Base-by-base conservation (phyloP, 64 coral and sea anemone genomes). In the Cladopsammia gracilis region DNA sequence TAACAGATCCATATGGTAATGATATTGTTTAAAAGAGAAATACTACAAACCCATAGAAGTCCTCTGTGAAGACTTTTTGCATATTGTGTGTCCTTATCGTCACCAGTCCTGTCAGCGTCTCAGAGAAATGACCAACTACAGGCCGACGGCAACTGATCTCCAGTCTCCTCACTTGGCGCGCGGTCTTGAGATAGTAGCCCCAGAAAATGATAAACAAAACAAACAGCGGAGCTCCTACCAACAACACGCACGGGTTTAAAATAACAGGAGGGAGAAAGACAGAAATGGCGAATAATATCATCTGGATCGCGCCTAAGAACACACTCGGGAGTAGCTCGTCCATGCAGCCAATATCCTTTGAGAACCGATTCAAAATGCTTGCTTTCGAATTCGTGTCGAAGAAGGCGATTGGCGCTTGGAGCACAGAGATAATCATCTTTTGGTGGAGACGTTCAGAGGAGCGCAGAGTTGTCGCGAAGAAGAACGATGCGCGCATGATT, bases 321-420 rank as follows among this genome's bases (percentile, higher is more conserved):
- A 93, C 82, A 20, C 82, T 84, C 4, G 91, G 91, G 1, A 93
- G 82, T 10, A 93, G 59, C 48, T 93, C 91, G 24, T 86, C 91
- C 82, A 87, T 86, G 13, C 81, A 65, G 6, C 76, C 75, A 1
- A 93, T 47, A 48, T 93, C 91, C 87, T 93, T 93, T 1, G 90
- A 87, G 26, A 93, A 93, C 16, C 91, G 74, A 20, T 87, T 48
- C 14, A 93, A 75, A 57, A 93, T 78, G 6, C 71, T 58, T 45
- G 20, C n/a, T 0, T 15, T 3, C 12, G 82, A 58, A 57, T 93
- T 86, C 0, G 58, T 67, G 11, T 85, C 62, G 65, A 93, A 93
- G 23, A 82, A 86, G 24, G 46, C 58, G 25, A 84, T 26, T 9
- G 91, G 91, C 0, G 80, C 91, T 44, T 78, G 83, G 14, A 93